Percentiles rank a stretch among this genome's conserved stretches.
These are phyloP conservation scores for Brachionus asplanchnoidis DNA, from an alignment of 1,140 invertebrate genomes.

Conservation along the genomic window DNA sequence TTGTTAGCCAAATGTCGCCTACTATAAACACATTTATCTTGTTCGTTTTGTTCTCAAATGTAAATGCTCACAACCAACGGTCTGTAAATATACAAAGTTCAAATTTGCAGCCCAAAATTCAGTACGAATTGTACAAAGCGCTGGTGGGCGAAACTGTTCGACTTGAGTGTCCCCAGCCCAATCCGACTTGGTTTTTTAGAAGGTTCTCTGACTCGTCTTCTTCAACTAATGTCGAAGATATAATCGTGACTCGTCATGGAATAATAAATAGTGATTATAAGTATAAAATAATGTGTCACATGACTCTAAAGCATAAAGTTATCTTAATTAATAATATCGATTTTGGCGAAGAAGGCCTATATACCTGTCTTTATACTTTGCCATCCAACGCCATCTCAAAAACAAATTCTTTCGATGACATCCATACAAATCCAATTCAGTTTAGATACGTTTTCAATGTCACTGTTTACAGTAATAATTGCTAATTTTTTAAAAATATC, in stretches of 20 bases:
- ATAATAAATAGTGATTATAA: constrained; percentile 39
- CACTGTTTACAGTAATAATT: constrained; percentile 34
- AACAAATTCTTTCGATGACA: not conserved
- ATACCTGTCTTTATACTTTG: constrained; percentile 34
- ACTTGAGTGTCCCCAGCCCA: constrained; percentile 29
- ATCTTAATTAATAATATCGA: constrained; percentile 35
- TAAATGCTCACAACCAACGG: not conserved
- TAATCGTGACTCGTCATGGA: constrained; percentile 37
- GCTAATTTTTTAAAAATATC: not conserved
- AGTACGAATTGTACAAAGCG: constrained; percentile 28
- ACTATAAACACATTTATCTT: not conserved
- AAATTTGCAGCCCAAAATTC: not conserved
- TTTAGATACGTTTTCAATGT: constrained; percentile 34
- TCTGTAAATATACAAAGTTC: not conserved
- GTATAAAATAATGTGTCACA: constrained; percentile 41
- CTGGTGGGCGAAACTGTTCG: constrained; percentile 31
- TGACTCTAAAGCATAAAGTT: constrained; percentile 41
- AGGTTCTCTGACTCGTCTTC: not conserved
- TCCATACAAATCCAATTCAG: not conserved
- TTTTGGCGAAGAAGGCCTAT: constrained; percentile 30
- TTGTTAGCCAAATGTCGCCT: not conserved
- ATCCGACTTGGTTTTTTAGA: constrained; percentile 37
- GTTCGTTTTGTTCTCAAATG: not conserved
- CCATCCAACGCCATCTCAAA: not conserved
- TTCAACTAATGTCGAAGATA: not conserved